Conservation (phyloP, 1,140 invertebrate species). For the Halotydeus destructor region DNA sequence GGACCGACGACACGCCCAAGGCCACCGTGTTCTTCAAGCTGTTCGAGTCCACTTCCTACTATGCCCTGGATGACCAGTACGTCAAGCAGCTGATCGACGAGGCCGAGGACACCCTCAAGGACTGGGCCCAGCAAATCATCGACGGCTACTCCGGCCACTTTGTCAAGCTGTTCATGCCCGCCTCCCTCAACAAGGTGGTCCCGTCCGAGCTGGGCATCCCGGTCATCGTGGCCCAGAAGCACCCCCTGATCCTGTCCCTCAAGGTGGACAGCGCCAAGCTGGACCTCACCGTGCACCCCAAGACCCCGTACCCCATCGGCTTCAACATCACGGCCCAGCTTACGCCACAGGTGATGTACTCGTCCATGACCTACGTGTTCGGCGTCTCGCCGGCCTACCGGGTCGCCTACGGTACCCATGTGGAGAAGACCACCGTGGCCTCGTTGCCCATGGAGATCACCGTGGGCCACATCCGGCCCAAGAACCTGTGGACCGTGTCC, state of each 20-base stretch:
- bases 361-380: slow-evolving; percentile 8
- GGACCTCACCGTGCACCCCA: slow-evolving; percentile 5
- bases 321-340: slow-evolving; percentile 13
- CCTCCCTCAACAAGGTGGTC: slow-evolving; percentile 10
- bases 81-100: slow-evolving; percentile 7
- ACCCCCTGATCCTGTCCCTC: slow-evolving; percentile 14
- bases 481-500: slow-evolving; percentile 13
- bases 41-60: slow-evolving; percentile 14
- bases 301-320: slow-evolving; percentile 7
- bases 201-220: slow-evolving; percentile 15
- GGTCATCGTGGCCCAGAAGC: slow-evolving; percentile 11
- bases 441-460: slow-evolving; percentile 11
- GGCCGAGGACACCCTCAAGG: slow-evolving; percentile 10
- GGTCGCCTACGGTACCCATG: slow-evolving; percentile 7
- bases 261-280: slow-evolving; percentile 5
- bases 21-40: slow-evolving; percentile 14
- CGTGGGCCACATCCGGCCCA: slow-evolving; percentile 2
- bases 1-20: slow-evolving; percentile 12
- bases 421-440: slow-evolving; percentile 9
- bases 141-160: slow-evolving; percentile 8
- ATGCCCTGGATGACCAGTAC: slow-evolving; percentile 13
- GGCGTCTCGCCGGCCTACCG: slow-evolving; percentile 4
- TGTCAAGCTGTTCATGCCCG: slow-evolving; percentile 14
- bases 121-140: not conserved
- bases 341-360: slow-evolving; percentile 6